Evolutionary conservation across 2,888 invertebrate species (phyloP), one percentile per base, ranked within the genome.

Genomic region (Pogonocherus hispidulus): DNA sequence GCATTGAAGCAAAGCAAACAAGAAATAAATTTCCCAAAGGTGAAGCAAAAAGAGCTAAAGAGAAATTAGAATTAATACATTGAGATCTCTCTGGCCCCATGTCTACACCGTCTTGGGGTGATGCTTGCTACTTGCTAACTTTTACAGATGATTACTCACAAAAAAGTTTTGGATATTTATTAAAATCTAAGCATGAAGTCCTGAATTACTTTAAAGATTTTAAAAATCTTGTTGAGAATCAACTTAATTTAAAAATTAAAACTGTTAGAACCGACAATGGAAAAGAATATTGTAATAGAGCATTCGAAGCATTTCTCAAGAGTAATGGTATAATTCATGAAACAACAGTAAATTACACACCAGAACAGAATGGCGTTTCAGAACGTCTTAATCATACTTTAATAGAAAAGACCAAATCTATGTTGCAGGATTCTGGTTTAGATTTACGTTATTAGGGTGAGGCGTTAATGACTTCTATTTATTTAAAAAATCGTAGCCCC

Each of bases 31-130:
- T 44, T 27, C 52, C 52, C 8, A 51, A 51, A 51, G 22, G 52
- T 5, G 22, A 51, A 1, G 4, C 52, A 4, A 22, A 22, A n/a
- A 51, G 52, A 51, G 27, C 20, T 1, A 22, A 51, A 8, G 23
- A 51, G 6, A 22, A 20, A 51, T 27, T 51, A 19, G 52, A 51
- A 8, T 51, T 51, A 22, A 51, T 51, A 19, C 27, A 27, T 27
- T 5, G 19, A 20, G 83, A 84, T 66, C 44, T 84, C 1, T 82
- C 82, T 68, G 83, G 82, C 32, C 80, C 82, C 16, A 79, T 83
- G 82, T 77, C 81, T 57, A 67, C 63, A 1, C 8, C 41, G 3
- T 84, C 83, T 0, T 65, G 75, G 5, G 80, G 3, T 79, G 80
- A n/a, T n/a, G 72, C 76, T 1, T 79, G 70, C 54, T 84, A 84